Percentiles rank a stretch among this genome's conserved stretches.
phyloP scores from a whole-genome alignment of 2,888 invertebrate genomes.

The Creontiades dilutus region DNA sequence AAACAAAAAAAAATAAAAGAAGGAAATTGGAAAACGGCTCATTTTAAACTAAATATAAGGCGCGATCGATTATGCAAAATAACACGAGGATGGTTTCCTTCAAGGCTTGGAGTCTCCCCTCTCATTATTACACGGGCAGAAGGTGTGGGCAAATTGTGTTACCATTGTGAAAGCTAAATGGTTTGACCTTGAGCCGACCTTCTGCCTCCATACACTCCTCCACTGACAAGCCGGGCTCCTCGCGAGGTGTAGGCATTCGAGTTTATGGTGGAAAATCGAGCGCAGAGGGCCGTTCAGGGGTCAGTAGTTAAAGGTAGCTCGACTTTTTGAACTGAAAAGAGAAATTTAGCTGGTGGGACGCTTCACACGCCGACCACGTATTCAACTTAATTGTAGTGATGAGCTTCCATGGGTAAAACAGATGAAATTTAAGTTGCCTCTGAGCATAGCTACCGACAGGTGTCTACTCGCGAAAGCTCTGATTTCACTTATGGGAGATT shows the following conservation, averaged over 20 bases:
- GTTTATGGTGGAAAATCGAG: not conserved
- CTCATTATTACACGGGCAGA: constrained; percentile 56
- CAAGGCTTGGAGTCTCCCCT: constrained; percentile 23
- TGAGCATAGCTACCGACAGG: no score
- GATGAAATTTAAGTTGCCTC: no score
- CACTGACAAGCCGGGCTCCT: not conserved
- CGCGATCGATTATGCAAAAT: constrained; percentile 61
- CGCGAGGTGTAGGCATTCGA: not conserved
- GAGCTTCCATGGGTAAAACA: no score
- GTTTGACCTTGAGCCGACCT: constrained; percentile 65
- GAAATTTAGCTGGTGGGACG: no score
- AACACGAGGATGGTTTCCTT: constrained; percentile 29
- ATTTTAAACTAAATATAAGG: constrained; percentile 36
- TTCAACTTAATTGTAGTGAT: no score
- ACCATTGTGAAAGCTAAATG: constrained; percentile 71
- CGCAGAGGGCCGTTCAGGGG: no score
- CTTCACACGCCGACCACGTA: no score
- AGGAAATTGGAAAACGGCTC: not conserved
- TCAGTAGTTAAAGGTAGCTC: no score
- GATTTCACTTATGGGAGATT: no score
- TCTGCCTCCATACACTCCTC: constrained; percentile 48
- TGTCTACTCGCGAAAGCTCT: no score
- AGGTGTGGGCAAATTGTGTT: constrained; percentile 72
- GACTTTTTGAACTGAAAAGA: no score
- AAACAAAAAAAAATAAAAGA: not conserved